Percentiles rank a stretch among this genome's conserved stretches.
These are phyloP conservation scores for Scleropages formosus DNA, from an alignment of 2,797 vertebrate genomes.

Conservation along the genomic window DNA sequence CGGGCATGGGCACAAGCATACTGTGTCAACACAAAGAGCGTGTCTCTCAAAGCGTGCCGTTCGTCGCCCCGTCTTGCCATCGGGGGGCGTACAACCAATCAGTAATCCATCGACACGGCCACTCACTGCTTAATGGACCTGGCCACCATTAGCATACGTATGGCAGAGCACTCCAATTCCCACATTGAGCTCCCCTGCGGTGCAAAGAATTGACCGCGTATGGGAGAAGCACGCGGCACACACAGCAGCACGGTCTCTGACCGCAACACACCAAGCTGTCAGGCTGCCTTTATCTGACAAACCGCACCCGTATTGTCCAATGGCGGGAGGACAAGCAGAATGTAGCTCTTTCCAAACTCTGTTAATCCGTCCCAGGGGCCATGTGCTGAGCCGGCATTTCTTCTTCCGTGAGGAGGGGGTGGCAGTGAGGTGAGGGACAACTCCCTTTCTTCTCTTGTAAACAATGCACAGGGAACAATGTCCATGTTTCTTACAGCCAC, in stretches of 20 bases:
- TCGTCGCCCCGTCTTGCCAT: no score
- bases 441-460: not conserved
- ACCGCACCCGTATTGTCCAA: conserved; percentile 4
- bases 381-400: conserved; percentile 48
- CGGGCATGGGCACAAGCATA: no score
- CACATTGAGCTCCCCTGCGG: not conserved
- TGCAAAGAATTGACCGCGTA: not conserved
- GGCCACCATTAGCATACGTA: not conserved
- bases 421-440: not conserved
- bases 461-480: not conserved
- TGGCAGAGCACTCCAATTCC: not conserved
- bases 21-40: no score
- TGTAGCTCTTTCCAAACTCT: conserved; percentile 37
- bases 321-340: conserved; percentile 24
- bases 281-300: conserved; percentile 37
- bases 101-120: not conserved
- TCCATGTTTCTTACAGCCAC: not conserved
- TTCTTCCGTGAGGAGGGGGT: not conserved
- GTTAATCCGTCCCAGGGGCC: conserved; percentile 45
- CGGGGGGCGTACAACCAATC: no score
- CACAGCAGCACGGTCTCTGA: conserved; percentile 28
- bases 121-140: not conserved
- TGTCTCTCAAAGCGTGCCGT: no score
- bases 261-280: conserved; percentile 31
- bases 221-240: conserved; percentile 28